Evolutionary conservation across 2,113 vertebrate species (phyloP).

Genomic region (Otus sunia): DNA sequence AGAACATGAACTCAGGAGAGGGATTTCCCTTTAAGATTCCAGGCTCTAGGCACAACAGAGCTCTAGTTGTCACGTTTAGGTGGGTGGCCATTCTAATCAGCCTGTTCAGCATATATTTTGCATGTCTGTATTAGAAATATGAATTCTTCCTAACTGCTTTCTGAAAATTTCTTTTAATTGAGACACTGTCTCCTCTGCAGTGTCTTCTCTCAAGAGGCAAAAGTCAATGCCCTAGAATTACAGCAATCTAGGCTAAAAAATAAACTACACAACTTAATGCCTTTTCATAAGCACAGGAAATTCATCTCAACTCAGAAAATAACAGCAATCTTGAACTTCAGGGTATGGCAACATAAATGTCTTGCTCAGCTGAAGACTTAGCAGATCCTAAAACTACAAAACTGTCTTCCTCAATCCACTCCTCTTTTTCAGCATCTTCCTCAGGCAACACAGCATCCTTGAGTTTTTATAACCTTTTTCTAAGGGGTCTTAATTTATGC

Average conservation of each 20-base stretch:
- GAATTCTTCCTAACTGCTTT: background rate
- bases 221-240: background rate
- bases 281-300: background rate
- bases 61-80: background rate
- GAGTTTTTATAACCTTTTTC: constrained; percentile 37
- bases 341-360: background rate
- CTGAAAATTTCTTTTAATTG: background rate
- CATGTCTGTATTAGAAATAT: background rate
- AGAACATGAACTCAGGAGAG: background rate
- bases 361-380: background rate
- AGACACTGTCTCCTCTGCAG: background rate
- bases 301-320: background rate
- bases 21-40: background rate
- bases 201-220: background rate
- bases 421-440: background rate
- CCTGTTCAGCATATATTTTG: constrained; percentile 1
- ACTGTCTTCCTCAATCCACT: background rate
- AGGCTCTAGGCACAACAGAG: background rate
- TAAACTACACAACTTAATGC: background rate
- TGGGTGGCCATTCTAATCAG: constrained; percentile 33
- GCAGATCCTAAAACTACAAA: background rate
- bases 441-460: background rate
- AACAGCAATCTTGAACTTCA: background rate
- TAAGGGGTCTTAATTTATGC: constrained; percentile 51
- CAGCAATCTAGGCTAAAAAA: background rate